phyloP scores from a whole-genome alignment of 2,797 vertebrate genomes.

The Cuniculus paca region DNA sequence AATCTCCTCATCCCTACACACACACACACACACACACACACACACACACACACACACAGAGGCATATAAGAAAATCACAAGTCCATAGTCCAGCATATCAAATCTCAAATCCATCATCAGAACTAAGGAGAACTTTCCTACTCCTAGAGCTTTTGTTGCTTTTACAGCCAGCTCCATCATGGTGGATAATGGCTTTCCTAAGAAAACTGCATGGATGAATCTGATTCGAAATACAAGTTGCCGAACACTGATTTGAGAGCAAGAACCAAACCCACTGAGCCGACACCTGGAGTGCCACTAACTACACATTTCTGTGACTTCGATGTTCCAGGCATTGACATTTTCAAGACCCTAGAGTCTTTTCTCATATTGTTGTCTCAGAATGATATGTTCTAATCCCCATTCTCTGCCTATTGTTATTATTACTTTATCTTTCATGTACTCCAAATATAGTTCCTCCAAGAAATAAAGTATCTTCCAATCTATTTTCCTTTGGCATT shows the following conservation, averaged over 20 bases:
- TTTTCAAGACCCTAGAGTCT: background rate
- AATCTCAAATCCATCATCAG: background rate
- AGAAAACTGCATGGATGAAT: background rate
- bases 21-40: background rate
- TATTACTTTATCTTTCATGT: background rate
- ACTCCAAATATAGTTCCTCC: background rate
- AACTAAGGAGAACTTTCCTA: background rate
- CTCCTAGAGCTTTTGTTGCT: background rate
- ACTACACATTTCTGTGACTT: background rate
- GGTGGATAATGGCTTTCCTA: background rate
- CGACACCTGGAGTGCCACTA: background rate
- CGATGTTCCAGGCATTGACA: background rate
- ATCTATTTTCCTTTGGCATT: constrained; percentile 10
- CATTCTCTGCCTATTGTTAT: background rate
- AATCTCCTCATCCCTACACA: background rate
- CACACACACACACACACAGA: background rate
- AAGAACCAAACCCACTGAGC: background rate
- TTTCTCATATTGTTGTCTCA: background rate
- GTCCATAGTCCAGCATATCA: background rate
- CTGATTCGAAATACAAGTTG: background rate
- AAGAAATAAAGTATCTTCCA: background rate
- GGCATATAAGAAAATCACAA: background rate
- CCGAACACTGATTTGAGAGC: background rate
- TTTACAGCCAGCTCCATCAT: background rate
- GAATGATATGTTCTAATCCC: background rate